Percentiles rank a stretch among this genome's conserved stretches.
Evolutionary conservation across 2,113 vertebrate genomes (phyloP).

Genomic region (Lepus timidus): DNA sequence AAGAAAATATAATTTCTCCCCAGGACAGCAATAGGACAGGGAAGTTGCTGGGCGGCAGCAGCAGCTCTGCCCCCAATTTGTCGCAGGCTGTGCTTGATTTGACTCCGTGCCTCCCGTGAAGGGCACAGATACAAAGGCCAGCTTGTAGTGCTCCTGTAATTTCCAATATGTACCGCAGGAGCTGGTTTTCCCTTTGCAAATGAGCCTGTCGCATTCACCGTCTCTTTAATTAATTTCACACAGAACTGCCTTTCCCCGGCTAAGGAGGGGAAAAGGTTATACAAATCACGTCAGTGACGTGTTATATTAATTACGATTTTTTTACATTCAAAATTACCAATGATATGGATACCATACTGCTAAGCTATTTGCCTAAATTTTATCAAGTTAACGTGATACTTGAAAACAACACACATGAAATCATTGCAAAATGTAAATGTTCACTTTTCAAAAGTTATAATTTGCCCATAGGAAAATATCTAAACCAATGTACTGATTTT

Average conservation of each 20-base stretch:
- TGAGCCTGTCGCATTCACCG: neutral
- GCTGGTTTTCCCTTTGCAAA: neutral
- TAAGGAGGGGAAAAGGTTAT: neutral
- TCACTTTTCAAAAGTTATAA: neutral
- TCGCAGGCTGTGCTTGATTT: conserved; percentile 41
- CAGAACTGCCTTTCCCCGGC: neutral
- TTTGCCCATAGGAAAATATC: neutral
- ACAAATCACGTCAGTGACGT: neutral
- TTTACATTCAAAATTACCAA: neutral
- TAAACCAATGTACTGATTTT: neutral
- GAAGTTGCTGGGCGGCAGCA: neutral
- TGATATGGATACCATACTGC: neutral
- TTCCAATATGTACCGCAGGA: neutral
- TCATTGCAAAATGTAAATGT: neutral
- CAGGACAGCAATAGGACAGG: conserved; percentile 42
- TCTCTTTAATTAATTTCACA: conserved; percentile 13
- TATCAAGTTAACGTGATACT: neutral
- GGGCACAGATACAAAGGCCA: neutral
- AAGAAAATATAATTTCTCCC: conserved; percentile 67
- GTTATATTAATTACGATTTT: neutral
- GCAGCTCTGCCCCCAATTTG: conserved; percentile 46
- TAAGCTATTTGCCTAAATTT: neutral
- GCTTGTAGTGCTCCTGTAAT: rapidly evolving
- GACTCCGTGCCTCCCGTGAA: neutral
- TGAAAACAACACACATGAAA: neutral